Conservation (phyloP, 2,113 vertebrate genomes). For the Colistium nudipinnis region DNA sequence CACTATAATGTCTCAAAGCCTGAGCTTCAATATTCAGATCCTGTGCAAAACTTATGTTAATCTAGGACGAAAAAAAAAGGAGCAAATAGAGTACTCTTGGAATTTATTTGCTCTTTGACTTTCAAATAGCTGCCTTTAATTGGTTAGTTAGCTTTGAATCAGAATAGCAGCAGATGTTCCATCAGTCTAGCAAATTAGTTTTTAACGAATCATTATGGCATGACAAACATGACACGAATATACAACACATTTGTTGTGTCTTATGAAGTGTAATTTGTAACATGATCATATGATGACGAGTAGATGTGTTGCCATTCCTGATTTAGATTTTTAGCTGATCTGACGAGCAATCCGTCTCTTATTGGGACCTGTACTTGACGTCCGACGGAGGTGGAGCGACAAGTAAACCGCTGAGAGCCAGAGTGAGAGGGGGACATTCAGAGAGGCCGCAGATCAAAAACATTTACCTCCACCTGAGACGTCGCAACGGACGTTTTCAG, state of each 20-base stretch:
- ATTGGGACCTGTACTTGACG: background rate
- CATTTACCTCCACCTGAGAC: conserved; percentile 15
- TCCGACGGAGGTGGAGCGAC: background rate
- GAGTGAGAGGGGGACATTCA: background rate
- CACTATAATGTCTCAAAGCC: background rate
- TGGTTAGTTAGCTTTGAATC: too few relatives aligned
- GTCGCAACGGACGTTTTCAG: conserved; percentile 47
- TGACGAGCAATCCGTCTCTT: background rate
- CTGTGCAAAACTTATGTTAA: background rate
- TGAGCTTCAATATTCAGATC: background rate
- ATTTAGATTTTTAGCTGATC: background rate
- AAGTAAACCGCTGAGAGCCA: background rate
- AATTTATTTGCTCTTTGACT: too few relatives aligned
- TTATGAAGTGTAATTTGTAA: too few relatives aligned
- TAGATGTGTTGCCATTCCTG: background rate
- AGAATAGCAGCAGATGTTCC: background rate
- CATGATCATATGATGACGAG: too few relatives aligned
- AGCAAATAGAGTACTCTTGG: too few relatives aligned
- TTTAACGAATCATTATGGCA: background rate
- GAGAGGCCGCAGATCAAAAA: conserved; percentile 2
- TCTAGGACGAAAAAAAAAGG: background rate
- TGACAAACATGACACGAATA: background rate
- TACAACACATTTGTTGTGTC: background rate
- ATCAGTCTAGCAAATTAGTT: background rate
- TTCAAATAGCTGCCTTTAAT: too few relatives aligned